Percentiles rank a stretch among this genome's conserved stretches.
These are phyloP conservation scores for Platyrinchus mystaceus DNA, from an alignment of 2,797 vertebrate species.

Conservation along the genomic window DNA sequence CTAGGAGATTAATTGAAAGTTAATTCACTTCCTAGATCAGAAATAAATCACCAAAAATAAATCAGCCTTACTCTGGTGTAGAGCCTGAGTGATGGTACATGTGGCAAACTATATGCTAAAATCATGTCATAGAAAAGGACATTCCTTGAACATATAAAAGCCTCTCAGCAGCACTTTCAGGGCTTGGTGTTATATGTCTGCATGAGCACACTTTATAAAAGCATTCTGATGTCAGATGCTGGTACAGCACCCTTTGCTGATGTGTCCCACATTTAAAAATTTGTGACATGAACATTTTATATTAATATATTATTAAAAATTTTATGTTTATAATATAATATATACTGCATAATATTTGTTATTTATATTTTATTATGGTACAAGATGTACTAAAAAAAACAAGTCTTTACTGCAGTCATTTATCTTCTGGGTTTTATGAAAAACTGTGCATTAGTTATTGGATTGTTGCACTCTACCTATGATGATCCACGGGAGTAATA, in stretches of 20 bases:
- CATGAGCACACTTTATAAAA: neutral
- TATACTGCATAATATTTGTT: neutral
- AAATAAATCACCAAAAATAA: neutral
- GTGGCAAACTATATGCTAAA: too few species aligned
- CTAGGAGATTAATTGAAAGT: neutral
- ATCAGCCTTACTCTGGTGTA: too few species aligned
- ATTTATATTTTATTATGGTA: neutral
- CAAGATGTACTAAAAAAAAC: fast-evolving
- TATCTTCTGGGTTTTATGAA: neutral
- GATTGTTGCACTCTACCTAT: neutral
- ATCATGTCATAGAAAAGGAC: neutral
- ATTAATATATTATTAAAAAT: neutral
- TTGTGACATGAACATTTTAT: neutral
- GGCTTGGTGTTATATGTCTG: neutral
- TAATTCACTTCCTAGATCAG: neutral
- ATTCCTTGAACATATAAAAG: neutral
- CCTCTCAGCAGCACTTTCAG: neutral
- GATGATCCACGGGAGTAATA: neutral
- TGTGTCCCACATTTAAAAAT: too few species aligned
- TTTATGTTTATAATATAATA: neutral
- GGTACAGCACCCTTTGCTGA: neutral
- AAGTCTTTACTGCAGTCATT: neutral
- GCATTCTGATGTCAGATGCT: neutral
- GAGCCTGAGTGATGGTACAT: too few species aligned
- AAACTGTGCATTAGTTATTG: neutral